Evolutionary conservation across 2,888 invertebrate species (phyloP), one percentile per base, ranked within the genome.

Genomic region (Ditylenchus weischeri): DNA sequence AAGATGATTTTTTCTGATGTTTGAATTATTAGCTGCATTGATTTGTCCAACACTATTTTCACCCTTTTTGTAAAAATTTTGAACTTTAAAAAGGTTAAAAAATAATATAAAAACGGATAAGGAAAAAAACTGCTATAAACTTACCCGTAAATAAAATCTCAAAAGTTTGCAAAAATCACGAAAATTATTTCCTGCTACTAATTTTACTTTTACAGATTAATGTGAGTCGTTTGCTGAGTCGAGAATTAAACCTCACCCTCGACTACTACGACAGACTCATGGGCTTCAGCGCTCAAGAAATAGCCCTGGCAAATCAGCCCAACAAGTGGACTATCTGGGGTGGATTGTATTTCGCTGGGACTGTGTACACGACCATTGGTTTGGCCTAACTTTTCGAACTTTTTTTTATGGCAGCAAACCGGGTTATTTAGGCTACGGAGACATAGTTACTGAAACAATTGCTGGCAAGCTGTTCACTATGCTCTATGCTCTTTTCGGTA

Each of bases 401-500:
- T 62, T 23, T 5, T 18, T n/a, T 54, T 1, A 43, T 43, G 13
- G 13, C 11, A 43, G 15, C 8, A 43, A 43, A 13, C 3, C 29
- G 29, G 3, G 13, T 35, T 36, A 23, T 66, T 61, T 64, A 79
- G 79, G 79, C 5, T 81, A 95, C 85, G 95, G 95, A 69, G 92
- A 96, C 84, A 90, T 95, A 77, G 89, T 90, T 54, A 93, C 95
- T 0, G 89, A 89, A 73, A 96, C 95, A 8, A 87, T 77, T 15
- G 88, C 89, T 19, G 96, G 94, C 11, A 88, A 90, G 72, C 88
- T 90, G 0, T 88, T 93, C 59, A 93, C 94, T 0, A 92, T 96
- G 75, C 86, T 91, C 35, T 96, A 96, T 84, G 92, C 95, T 21
- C 88, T 92, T 68, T 88, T 96, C 72, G 96, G 96, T 11, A 94